phyloP scores from a whole-genome alignment of 2,113 vertebrate genomes.

The Platysternon megacephalum region DNA sequence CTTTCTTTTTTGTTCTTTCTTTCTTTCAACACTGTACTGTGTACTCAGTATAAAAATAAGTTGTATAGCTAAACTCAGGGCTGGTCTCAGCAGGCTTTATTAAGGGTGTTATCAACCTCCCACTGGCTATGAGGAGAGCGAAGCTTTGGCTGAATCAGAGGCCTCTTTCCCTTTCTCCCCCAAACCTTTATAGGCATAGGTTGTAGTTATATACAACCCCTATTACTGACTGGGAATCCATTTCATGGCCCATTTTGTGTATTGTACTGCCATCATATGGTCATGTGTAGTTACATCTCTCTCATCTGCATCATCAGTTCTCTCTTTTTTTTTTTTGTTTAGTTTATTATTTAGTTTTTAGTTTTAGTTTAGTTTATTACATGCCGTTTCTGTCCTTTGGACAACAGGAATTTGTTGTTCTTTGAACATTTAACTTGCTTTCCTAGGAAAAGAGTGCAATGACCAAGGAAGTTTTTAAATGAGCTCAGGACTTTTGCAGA shows the following conservation, averaged over 20 bases:
- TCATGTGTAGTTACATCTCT: neutral
- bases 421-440: neutral
- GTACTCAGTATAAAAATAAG: neutral
- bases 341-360: too few relatives aligned
- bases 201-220: neutral
- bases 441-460: neutral
- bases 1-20: too few relatives aligned
- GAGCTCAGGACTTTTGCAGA: neutral
- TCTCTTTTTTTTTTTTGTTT: neutral
- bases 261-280: conserved; percentile 36
- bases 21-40: neutral
- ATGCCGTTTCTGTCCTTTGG: neutral
- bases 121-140: neutral
- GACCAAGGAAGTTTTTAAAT: neutral
- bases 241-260: neutral
- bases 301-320: neutral
- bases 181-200: neutral
- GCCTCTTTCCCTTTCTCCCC: neutral
- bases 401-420: neutral
- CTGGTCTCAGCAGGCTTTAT: neutral
- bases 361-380: neutral
- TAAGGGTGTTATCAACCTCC: neutral
- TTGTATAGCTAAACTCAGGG: neutral
- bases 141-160: neutral
- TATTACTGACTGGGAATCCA: neutral